Evolutionary conservation across 2,113 vertebrate species (phyloP).

Genomic region (Sarotherodon lohbergeri): DNA sequence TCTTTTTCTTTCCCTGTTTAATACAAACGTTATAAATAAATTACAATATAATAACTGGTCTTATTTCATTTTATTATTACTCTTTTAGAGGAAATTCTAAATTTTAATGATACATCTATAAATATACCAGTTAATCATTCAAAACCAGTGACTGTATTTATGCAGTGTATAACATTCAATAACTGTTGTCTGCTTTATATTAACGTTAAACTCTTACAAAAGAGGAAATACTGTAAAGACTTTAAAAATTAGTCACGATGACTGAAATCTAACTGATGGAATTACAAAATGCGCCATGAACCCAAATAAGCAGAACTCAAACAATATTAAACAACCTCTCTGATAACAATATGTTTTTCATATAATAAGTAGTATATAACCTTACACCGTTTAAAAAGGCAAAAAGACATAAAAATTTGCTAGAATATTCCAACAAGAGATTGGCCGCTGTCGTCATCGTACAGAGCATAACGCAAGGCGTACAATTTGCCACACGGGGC

Average conservation of each 20-base stretch:
- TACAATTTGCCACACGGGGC: neutral
- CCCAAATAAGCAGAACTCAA: neutral
- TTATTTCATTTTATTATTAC: neutral
- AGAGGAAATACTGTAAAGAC: neutral
- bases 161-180: neutral
- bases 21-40: neutral
- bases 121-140: neutral
- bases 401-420: neutral
- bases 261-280: neutral
- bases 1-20: neutral
- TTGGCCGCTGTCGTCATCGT: slow-evolving; percentile 42
- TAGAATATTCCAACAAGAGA: slow-evolving; percentile 66
- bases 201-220: neutral
- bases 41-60: neutral
- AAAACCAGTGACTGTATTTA: neutral
- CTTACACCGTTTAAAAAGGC: neutral
- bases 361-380: neutral
- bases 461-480: neutral
- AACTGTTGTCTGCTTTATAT: neutral
- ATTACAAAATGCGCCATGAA: neutral
- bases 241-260: neutral
- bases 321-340: neutral
- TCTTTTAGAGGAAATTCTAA: neutral
- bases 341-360: neutral
- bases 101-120: neutral